Conservation (phyloP, 1,140 invertebrate species). For the Apolygus lucorum region DNA sequence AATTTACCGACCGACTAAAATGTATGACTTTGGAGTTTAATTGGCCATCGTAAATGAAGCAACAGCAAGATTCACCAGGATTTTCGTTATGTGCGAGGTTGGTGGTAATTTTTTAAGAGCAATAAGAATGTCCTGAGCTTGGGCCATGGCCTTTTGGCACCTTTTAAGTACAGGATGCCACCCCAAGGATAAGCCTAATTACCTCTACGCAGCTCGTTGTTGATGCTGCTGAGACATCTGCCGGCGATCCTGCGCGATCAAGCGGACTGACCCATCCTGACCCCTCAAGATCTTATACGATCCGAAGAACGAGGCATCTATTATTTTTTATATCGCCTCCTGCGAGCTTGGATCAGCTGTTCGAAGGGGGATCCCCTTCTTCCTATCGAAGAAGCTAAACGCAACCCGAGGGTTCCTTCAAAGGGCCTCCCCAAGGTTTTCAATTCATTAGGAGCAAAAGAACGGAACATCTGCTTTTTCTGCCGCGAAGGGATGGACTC, state of each 20-base stretch:
- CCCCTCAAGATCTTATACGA: not conserved
- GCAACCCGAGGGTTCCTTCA: not conserved
- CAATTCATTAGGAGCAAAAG: not conserved
- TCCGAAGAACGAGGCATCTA: not conserved
- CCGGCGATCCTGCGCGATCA: not conserved
- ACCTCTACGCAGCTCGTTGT: too few relatives aligned
- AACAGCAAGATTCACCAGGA: too few relatives aligned
- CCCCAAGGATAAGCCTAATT: too few relatives aligned
- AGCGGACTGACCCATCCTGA: conserved; percentile 14
- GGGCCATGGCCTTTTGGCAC: too few relatives aligned
- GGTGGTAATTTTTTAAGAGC: too few relatives aligned
- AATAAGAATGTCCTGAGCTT: too few relatives aligned
- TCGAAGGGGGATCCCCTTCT: not conserved
- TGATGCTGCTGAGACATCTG: conserved; percentile 11
- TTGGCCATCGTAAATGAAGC: too few relatives aligned
- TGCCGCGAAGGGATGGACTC: not conserved
- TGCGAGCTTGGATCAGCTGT: conserved; percentile 10
- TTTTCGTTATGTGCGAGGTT: too few relatives aligned
- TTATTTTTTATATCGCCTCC: conserved; percentile 13
- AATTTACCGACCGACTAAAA: too few relatives aligned
- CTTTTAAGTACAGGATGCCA: too few relatives aligned
- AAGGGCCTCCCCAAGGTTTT: not conserved
- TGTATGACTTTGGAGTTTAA: too few relatives aligned
- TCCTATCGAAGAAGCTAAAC: not conserved
- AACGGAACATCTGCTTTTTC: conserved; percentile 8